phyloP scores from a whole-genome alignment of 2,113 vertebrate species.

The Gymnogyps californianus region DNA sequence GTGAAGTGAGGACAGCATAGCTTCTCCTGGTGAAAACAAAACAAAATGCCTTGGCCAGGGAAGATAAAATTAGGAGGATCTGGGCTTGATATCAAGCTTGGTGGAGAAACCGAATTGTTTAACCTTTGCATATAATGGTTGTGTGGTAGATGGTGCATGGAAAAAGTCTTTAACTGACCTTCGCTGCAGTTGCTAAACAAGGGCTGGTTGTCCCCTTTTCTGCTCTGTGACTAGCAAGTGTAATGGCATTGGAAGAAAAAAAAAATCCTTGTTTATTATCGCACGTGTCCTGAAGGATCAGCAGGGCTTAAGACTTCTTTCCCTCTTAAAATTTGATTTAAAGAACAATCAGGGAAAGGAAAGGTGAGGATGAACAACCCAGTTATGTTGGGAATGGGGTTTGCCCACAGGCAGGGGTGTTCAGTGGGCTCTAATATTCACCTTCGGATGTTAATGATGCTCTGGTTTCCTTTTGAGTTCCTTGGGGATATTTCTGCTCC shows the following conservation, averaged over 20 bases:
- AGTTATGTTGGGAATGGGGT: not conserved
- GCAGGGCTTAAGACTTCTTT: not conserved
- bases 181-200: not conserved
- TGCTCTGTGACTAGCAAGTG: not conserved
- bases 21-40: not conserved
- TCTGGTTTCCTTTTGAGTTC: not conserved
- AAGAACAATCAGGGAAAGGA: not conserved
- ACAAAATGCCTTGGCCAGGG: not conserved
- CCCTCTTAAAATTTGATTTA: not conserved
- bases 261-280: not conserved
- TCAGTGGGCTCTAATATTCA: not conserved
- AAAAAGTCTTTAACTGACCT: not conserved
- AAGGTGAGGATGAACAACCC: not conserved
- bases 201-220: not conserved
- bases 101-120: not conserved
- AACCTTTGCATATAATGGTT: not conserved
- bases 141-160: not conserved
- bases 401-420: not conserved
- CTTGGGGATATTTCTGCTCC: not conserved
- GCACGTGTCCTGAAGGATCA: not conserved
- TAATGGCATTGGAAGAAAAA: not conserved
- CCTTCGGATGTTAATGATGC: not conserved
- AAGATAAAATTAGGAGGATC: not conserved
- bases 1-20: not conserved
- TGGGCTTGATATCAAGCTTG: not conserved